phyloP scores from a whole-genome alignment of 2,888 invertebrate species.

The Protonemura montana region DNA sequence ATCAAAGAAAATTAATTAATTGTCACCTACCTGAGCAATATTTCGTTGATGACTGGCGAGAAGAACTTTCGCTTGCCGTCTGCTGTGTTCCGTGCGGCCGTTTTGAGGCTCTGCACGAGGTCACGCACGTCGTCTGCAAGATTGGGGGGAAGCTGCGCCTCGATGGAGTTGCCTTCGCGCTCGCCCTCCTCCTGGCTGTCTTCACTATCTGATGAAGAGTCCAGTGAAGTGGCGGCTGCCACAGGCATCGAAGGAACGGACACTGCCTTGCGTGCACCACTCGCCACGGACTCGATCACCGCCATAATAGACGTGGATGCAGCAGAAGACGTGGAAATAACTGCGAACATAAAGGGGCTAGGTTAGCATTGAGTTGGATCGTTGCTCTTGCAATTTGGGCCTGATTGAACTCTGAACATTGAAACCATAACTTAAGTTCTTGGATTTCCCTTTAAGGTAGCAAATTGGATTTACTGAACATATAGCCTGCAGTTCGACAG shows the following conservation, averaged over 20 bases:
- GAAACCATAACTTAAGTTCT: no score
- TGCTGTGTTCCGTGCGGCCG: slow-evolving; percentile 56
- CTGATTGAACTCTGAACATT: no score
- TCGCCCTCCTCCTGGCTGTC: slow-evolving; percentile 49
- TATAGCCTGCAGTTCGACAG: no score
- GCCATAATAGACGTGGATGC: slow-evolving; percentile 58
- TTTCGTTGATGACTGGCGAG: slow-evolving; percentile 61
- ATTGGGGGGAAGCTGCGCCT: slow-evolving; percentile 59
- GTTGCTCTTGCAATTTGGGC: no score
- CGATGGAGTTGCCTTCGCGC: slow-evolving; percentile 55
- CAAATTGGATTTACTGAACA: no score
- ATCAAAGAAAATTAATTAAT: no score
- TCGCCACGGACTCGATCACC: slow-evolving; percentile 66
- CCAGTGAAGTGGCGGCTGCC: slow-evolving; percentile 31
- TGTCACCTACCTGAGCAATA: slow-evolving; percentile 62
- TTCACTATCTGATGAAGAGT: slow-evolving; percentile 46
- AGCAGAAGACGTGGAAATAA: background rate
- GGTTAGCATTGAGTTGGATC: background rate
- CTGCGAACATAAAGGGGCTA: background rate
- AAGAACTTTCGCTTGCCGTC: slow-evolving; percentile 65
- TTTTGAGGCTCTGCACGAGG: slow-evolving; percentile 60
- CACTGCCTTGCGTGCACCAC: slow-evolving; percentile 56
- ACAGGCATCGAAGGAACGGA: background rate
- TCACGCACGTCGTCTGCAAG: slow-evolving; percentile 61
- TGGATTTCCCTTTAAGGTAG: no score